A percentile compares a stretch with the other conserved stretches of the same genome.
Conservation (phyloP, 1,140 invertebrate genomes). For the Solenopsis fugax region DNA sequence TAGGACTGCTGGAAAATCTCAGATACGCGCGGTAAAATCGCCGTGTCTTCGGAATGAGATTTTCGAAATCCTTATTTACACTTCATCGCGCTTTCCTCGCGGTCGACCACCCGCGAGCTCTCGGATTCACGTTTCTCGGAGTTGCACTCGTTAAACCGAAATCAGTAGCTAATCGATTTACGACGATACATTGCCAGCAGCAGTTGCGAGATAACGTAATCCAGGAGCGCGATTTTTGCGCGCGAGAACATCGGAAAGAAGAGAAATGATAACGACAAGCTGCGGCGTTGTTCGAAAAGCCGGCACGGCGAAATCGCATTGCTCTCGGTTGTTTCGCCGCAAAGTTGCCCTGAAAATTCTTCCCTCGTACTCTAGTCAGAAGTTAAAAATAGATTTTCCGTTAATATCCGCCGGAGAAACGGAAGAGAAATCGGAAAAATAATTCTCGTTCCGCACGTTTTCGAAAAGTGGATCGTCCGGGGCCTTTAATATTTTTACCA, state of each 20-base stretch:
- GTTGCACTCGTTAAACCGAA: conserved; percentile 63
- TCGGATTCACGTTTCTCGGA: conserved; percentile 24
- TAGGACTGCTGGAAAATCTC: conserved; percentile 13
- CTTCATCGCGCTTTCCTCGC: not conserved
- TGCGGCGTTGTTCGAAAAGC: conserved; percentile 17
- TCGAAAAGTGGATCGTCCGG: conserved; percentile 4
- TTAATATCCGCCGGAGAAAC: conserved; percentile 28
- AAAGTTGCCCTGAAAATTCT: conserved; percentile 34
- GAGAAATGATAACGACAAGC: conserved; percentile 63
- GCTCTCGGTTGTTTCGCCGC: conserved; percentile 36
- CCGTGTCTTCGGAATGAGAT: not conserved
- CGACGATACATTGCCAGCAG: conserved; percentile 24
- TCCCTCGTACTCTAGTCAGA: not conserved
- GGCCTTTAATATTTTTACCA: not conserved
- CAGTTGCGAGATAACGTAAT: conserved; percentile 49
- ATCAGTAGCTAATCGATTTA: conserved; percentile 74
- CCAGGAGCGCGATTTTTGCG: not conserved
- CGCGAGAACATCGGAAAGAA: not conserved
- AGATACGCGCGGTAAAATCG: not conserved
- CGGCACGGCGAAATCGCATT: conserved; percentile 12
- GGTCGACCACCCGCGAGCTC: not conserved
- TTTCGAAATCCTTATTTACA: conserved; percentile 12
- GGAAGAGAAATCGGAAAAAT: conserved; percentile 1
- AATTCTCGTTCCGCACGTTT: conserved; percentile 1
- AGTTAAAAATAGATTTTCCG: conserved; percentile 60